These are phyloP conservation scores for Melikaiella ostensackeni DNA, from an alignment of 2,888 invertebrate genomes.

Conservation along the genomic window DNA sequence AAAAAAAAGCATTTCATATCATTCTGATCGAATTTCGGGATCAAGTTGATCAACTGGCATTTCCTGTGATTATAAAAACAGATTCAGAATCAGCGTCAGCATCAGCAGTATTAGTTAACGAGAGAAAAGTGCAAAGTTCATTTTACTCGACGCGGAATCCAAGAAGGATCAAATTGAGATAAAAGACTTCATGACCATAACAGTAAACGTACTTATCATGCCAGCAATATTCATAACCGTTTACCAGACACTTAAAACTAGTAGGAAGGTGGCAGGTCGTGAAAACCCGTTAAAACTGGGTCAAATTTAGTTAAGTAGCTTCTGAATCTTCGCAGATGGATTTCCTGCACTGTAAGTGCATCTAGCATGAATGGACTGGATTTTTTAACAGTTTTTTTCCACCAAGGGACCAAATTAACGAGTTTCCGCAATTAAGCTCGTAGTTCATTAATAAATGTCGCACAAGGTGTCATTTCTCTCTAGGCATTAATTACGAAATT, in stretches of 20 bases:
- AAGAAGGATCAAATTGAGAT: constrained; percentile 31
- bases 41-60: too few species aligned
- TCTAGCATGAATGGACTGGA: background rate
- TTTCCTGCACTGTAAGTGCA: background rate
- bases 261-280: background rate
- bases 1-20: too few species aligned
- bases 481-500: background rate
- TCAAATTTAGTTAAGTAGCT: constrained; percentile 6
- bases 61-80: too few species aligned
- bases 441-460: constrained; percentile 22
- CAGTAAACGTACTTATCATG: constrained; percentile 10
- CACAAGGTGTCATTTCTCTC: background rate
- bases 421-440: background rate
- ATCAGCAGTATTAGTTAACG: constrained; percentile 1
- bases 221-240: constrained; percentile 23
- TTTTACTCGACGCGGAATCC: constrained; percentile 19
- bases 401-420: background rate
- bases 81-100: background rate
- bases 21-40: too few species aligned
- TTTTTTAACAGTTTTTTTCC: background rate
- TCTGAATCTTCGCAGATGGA: constrained; percentile 10
- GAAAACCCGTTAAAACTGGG: constrained; percentile 9
- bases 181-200: constrained; percentile 24
- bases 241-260: constrained; percentile 27
- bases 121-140: constrained; percentile 9